These are phyloP conservation scores for Pseudomugil gertrudae DNA, from an alignment of 2,797 vertebrate genomes.

Conservation along the genomic window DNA sequence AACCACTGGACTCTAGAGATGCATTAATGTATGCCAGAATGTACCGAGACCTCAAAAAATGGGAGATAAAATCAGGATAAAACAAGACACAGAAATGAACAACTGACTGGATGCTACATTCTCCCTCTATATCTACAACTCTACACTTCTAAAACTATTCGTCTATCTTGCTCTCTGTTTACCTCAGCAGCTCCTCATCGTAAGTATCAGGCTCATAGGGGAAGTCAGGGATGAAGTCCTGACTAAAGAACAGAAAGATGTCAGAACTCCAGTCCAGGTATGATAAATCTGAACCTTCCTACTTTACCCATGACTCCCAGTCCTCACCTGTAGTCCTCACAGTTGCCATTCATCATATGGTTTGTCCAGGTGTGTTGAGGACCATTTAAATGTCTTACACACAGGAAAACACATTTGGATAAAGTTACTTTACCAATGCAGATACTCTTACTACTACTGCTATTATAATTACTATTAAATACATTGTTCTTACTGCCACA, in stretches of 20 bases:
- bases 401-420: slow-evolving; percentile 14
- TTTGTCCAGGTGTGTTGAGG: slow-evolving; percentile 82
- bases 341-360: slow-evolving; percentile 84
- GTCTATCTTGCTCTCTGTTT: slow-evolving; percentile 27
- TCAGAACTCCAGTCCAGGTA: slow-evolving; percentile 34
- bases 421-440: slow-evolving; percentile 4
- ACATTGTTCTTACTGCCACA: background rate
- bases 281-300: background rate
- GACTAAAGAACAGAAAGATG: slow-evolving; percentile 64
- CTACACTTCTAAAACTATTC: background rate
- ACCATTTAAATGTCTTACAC: slow-evolving; percentile 85
- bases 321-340: slow-evolving; percentile 84
- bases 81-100: background rate
- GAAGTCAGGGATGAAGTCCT: slow-evolving; percentile 78
- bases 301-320: slow-evolving; percentile 14
- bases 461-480: background rate
- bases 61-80: background rate
- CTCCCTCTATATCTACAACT: slow-evolving; percentile 2
- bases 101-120: background rate
- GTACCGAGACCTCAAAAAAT: background rate
- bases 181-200: slow-evolving; percentile 80
- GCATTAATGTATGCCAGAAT: background rate
- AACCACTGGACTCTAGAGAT: background rate
- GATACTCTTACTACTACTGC: background rate
- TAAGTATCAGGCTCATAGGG: slow-evolving; percentile 67